A percentile compares a stretch with the other conserved stretches of the same genome.
Conservation (phyloP, 1,140 invertebrate genomes). For the Musca domestica region DNA sequence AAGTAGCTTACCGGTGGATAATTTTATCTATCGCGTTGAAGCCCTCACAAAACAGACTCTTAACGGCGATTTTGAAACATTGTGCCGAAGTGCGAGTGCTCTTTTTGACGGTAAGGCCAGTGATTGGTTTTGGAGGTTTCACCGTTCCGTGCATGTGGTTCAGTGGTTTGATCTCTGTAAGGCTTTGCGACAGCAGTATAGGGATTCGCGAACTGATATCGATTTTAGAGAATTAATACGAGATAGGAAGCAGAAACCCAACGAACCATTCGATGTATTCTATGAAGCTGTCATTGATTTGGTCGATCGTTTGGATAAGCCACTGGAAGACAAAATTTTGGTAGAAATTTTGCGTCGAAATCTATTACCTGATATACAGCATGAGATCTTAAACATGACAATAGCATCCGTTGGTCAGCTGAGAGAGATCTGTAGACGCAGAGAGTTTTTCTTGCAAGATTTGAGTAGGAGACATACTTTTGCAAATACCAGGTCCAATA, state of each 20-base stretch:
- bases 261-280: no score
- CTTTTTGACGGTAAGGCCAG: background rate
- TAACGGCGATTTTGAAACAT: background rate
- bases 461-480: background rate
- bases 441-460: background rate
- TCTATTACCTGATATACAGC: constrained; percentile 5
- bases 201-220: constrained; percentile 9
- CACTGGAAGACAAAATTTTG: background rate
- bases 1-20: background rate
- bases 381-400: background rate
- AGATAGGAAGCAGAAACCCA: no score
- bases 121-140: constrained; percentile 2
- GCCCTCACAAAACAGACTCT: no score
- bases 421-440: background rate
- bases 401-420: background rate
- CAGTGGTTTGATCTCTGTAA: background rate
- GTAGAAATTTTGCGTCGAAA: background rate
- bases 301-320: background rate
- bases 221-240: no score
- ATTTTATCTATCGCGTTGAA: background rate
- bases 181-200: background rate
- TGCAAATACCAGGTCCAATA: background rate
- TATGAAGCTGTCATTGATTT: no score
- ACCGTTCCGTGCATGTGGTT: background rate
- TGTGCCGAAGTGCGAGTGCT: background rate